A percentile compares a stretch with the other conserved stretches of the same genome.
Conservation (phyloP, 64 coral and sea anemone species). For the Dendronephthya gigantea region DNA sequence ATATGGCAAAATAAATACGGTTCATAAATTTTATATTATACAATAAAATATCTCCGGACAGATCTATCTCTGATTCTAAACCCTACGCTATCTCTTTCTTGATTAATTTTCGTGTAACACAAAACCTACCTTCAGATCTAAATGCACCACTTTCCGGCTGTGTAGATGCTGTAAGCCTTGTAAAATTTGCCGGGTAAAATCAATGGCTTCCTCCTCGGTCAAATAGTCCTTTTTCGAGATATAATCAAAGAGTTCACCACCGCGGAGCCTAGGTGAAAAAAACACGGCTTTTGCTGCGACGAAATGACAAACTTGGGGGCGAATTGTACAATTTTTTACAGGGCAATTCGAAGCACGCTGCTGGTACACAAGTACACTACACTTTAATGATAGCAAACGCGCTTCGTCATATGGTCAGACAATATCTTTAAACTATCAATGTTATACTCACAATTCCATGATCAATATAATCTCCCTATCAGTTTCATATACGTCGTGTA, state of each 20-base stretch:
- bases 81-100: neutral
- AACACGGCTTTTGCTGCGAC: neutral
- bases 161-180: conserved; percentile 65
- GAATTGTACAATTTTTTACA: neutral
- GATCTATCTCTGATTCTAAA: too few species aligned
- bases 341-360: too few species aligned
- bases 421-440: neutral
- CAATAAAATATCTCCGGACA: neutral
- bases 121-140: conserved; percentile 75
- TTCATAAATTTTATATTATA: neutral
- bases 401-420: too few species aligned
- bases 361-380: too few species aligned
- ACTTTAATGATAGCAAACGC: too few species aligned
- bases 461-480: conserved; percentile 56
- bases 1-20: neutral
- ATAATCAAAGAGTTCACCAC: conserved; percentile 90
- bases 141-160: conserved; percentile 57
- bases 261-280: conserved; percentile 49
- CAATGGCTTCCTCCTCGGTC: conserved; percentile 60
- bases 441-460: conserved; percentile 71
- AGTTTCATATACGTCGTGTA: conserved; percentile 90
- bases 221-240: conserved; percentile 64
- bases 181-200: conserved; percentile 66
- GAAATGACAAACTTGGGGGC: neutral
- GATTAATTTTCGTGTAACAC: neutral